Conservation (phyloP, 2,113 vertebrate species). For the Epinephelus cyanopodus region DNA sequence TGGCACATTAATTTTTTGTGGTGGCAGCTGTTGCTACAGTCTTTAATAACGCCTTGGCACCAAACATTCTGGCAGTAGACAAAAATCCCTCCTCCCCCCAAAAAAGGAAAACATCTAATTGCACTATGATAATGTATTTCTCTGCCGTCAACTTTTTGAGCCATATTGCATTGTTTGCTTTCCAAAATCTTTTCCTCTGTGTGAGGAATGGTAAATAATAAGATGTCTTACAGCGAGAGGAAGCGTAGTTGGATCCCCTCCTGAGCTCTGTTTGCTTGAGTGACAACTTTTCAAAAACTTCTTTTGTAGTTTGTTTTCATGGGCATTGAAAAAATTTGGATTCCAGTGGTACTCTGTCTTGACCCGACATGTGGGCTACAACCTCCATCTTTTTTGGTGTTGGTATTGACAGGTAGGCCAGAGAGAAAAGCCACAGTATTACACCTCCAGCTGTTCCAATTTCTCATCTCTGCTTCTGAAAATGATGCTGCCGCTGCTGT, state of each 20-base stretch:
- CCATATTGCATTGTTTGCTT: slow-evolving; percentile 29
- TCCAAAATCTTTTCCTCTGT: not conserved
- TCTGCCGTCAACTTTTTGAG: slow-evolving; percentile 14
- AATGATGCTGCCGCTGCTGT: slow-evolving; percentile 79
- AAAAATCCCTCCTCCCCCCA: slow-evolving; percentile 10
- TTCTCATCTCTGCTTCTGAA: slow-evolving; percentile 80
- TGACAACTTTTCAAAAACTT: slow-evolving; percentile 24
- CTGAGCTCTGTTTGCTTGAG: slow-evolving; percentile 2
- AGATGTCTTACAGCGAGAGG: not conserved
- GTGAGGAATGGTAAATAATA: slow-evolving; percentile 14
- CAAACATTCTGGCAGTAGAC: slow-evolving; percentile 54
- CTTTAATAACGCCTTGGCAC: slow-evolving; percentile 62
- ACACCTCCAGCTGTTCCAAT: slow-evolving; percentile 81
- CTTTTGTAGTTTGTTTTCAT: slow-evolving; percentile 25
- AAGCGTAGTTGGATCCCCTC: not conserved
- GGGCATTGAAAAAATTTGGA: slow-evolving; percentile 14
- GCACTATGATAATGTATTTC: slow-evolving; percentile 14
- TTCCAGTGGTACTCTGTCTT: slow-evolving; percentile 39
- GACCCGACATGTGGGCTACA: slow-evolving; percentile 53
- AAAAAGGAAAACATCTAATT: slow-evolving; percentile 30
- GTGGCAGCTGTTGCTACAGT: slow-evolving; percentile 76
- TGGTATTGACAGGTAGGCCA: slow-evolving; percentile 75
- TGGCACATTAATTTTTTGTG: slow-evolving; percentile 73
- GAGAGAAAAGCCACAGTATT: slow-evolving; percentile 78
- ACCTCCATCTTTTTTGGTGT: slow-evolving; percentile 73